phyloP scores from a whole-genome alignment of 1,140 invertebrate genomes.

The Camponotus floridanus region DNA sequence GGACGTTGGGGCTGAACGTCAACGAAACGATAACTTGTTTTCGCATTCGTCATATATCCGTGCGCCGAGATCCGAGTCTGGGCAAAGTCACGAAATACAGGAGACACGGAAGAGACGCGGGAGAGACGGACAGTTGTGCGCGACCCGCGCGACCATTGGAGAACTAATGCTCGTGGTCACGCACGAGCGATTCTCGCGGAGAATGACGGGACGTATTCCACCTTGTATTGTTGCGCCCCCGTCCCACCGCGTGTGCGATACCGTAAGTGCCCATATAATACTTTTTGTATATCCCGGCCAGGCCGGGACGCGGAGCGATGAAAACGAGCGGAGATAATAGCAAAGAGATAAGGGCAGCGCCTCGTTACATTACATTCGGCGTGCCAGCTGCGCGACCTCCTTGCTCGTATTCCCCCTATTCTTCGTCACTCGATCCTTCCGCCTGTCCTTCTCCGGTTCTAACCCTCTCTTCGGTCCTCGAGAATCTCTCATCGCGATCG shows the following conservation, averaged over 20 bases:
- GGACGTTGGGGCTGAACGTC: conserved; percentile 28
- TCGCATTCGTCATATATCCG: conserved; percentile 55
- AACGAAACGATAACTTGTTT: conserved; percentile 49
- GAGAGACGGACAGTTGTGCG: conserved; percentile 77
- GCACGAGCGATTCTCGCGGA: conserved; percentile 74
- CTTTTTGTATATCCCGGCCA: conserved; percentile 73
- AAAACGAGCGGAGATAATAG: conserved; percentile 79
- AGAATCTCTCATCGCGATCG: conserved; percentile 49
- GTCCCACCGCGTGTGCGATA: conserved; percentile 60
- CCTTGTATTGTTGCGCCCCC: conserved; percentile 79
- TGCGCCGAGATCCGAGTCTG: conserved; percentile 20
- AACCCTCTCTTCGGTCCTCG: conserved; percentile 28
- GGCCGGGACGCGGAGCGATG: conserved; percentile 67
- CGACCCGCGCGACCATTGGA: conserved; percentile 75
- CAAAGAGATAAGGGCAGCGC: conserved; percentile 77
- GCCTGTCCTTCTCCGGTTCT: conserved; percentile 16
- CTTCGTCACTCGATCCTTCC: conserved; percentile 48
- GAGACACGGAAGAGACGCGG: conserved; percentile 47
- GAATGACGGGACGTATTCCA: conserved; percentile 80
- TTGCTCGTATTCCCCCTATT: conserved; percentile 9
- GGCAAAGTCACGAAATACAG: conserved; percentile 46
- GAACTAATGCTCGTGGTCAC: conserved; percentile 71
- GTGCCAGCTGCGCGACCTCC: conserved; percentile 70
- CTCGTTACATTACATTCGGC: conserved; percentile 79
- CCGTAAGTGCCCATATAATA: conserved; percentile 73